Evolutionary conservation across 2,888 invertebrate genomes (phyloP).

Genomic region (Gryllus longicercus): DNA sequence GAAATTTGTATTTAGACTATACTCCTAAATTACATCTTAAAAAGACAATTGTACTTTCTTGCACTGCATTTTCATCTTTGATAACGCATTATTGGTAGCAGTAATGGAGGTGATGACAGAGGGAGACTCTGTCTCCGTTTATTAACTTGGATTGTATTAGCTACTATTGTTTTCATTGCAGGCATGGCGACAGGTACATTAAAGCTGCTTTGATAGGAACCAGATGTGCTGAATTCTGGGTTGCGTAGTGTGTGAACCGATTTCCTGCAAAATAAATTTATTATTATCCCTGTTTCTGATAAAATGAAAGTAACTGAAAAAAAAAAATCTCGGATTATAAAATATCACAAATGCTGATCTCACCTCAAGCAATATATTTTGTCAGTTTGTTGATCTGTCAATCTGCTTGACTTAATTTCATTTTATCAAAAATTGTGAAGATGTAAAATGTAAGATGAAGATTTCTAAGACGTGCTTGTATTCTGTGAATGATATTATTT

Average conservation of each 20-base stretch:
- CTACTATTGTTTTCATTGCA: neutral
- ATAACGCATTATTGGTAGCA: neutral
- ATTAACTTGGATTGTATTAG: constrained; percentile 1
- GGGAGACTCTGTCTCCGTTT: neutral
- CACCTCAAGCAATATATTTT: too few species aligned
- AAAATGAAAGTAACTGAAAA: too few species aligned
- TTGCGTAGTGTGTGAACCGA: neutral
- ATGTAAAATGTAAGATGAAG: too few species aligned
- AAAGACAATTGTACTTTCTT: neutral
- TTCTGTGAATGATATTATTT: too few species aligned
- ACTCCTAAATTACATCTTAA: neutral
- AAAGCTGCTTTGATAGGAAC: neutral
- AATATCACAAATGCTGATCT: too few species aligned
- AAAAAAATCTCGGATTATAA: too few species aligned
- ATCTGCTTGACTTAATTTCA: too few species aligned
- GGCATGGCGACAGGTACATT: neutral
- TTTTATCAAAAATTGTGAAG: too few species aligned
- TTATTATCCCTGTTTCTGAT: too few species aligned
- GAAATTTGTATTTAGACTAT: neutral
- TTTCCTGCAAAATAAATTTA: neutral
- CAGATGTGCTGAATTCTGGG: neutral
- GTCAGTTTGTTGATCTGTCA: too few species aligned
- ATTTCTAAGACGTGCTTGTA: too few species aligned
- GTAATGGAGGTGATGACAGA: neutral
- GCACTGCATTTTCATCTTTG: neutral